These are phyloP conservation scores for Diabrotica undecimpunctata DNA, from an alignment of 1,140 invertebrate species.

Conservation along the genomic window DNA sequence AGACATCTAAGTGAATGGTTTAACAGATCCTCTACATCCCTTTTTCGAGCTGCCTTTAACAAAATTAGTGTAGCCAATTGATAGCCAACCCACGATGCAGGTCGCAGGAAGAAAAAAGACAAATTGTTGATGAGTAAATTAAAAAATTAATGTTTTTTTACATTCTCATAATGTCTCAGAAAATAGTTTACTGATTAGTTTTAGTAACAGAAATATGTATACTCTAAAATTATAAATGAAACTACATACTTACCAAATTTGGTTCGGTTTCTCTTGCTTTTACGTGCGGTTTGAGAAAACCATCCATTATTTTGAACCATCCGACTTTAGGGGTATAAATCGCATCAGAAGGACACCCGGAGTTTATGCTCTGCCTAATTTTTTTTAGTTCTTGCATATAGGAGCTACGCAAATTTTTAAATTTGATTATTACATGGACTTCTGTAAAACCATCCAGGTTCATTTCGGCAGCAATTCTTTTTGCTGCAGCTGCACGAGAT, in stretches of 20 bases:
- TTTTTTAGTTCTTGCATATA: conserved; percentile 37
- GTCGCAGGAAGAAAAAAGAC: too few species aligned
- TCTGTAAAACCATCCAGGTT: conserved; percentile 19
- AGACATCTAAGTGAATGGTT: too few species aligned
- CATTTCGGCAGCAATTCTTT: conserved; percentile 21
- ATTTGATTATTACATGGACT: conserved; percentile 24
- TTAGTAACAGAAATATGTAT: not conserved
- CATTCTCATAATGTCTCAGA: too few species aligned
- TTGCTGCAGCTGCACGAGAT: conserved; percentile 22
- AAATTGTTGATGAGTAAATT: too few species aligned
- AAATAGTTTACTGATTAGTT: too few species aligned
- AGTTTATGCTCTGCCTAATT: conserved; percentile 29
- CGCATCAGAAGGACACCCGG: conserved; percentile 29
- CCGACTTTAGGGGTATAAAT: conserved; percentile 24
- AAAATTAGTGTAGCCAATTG: too few species aligned
- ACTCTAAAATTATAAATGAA: conserved; percentile 1
- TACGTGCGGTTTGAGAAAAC: conserved; percentile 16
- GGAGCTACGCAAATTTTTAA: conserved; percentile 25
- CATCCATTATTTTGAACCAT: too few species aligned
- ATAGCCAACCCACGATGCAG: too few species aligned
- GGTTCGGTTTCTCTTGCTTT: conserved; percentile 7
- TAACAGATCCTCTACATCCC: too few species aligned
- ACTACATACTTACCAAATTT: conserved; percentile 25
- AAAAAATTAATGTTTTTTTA: too few species aligned
- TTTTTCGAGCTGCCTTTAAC: too few species aligned